phyloP scores from a whole-genome alignment of 2,797 vertebrate genomes.

The Yasuhikotakia modesta region DNA sequence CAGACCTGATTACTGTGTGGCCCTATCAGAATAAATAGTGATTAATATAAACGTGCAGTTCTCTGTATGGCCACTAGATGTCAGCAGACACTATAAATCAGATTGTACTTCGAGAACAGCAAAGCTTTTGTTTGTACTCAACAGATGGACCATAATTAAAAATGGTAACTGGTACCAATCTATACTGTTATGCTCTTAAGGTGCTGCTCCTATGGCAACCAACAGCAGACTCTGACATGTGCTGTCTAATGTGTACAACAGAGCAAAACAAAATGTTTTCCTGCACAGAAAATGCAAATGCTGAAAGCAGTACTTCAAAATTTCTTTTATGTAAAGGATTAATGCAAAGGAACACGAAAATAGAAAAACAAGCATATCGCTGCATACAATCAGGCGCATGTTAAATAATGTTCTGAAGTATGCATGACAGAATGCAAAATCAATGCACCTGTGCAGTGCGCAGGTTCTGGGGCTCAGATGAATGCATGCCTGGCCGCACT shows the following conservation, averaged over 20 bases:
- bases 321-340: too few species aligned
- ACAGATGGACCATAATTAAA: conserved; percentile 46
- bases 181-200: conserved; percentile 44
- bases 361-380: too few species aligned
- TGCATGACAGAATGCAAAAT: not conserved
- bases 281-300: not conserved
- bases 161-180: conserved; percentile 44
- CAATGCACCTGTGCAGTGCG: conserved; percentile 80
- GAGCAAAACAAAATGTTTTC: not conserved
- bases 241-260: not conserved
- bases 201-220: conserved; percentile 46
- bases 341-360: too few species aligned
- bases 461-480: conserved; percentile 83
- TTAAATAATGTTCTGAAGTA: too few species aligned
- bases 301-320: not conserved
- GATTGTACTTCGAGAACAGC: too few species aligned
- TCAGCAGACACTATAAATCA: conserved; percentile 32
- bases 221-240: conserved; percentile 29
- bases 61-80: conserved; percentile 54
- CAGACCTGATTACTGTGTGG: conserved; percentile 86
- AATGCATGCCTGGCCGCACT: conserved; percentile 80
- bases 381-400: not conserved
- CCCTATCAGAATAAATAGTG: conserved; percentile 72
- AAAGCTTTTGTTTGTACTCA: conserved; percentile 38
- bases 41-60: conserved; percentile 30